These are phyloP conservation scores for Anorthoa munda DNA, from an alignment of 2,888 invertebrate species.

Conservation along the genomic window DNA sequence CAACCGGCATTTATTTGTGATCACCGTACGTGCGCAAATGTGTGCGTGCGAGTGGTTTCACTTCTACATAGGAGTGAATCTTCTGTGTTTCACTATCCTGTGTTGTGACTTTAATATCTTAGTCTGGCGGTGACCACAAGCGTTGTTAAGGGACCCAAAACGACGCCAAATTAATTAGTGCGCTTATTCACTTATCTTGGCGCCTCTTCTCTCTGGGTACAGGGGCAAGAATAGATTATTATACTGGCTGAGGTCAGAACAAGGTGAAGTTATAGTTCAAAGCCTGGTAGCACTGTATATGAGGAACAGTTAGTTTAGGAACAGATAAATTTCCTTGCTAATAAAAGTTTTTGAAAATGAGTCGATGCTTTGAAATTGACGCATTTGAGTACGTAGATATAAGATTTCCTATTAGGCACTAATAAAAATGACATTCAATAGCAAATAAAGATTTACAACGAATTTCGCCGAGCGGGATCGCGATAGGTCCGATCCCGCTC, in stretches of 20 bases:
- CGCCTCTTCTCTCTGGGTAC: constrained; percentile 7
- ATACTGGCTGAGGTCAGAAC: not conserved
- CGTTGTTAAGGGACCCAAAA: constrained; percentile 44
- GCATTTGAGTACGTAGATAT: too few species aligned
- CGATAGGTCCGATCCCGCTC: too few species aligned
- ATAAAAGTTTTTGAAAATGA: not conserved
- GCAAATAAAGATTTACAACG: too few species aligned
- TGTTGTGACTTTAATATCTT: constrained; percentile 50
- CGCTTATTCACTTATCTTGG: constrained; percentile 53
- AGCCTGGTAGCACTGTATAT: not conserved
- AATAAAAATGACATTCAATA: too few species aligned
- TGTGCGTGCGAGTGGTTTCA: too few species aligned
- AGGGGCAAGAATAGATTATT: not conserved
- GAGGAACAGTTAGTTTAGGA: too few species aligned
- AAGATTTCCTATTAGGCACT: too few species aligned
- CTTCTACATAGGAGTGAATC: too few species aligned
- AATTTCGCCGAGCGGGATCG: too few species aligned
- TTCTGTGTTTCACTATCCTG: constrained; percentile 6
- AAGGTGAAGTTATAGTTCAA: not conserved
- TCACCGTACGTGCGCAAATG: not conserved
- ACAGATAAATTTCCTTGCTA: too few species aligned
- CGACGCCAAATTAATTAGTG: constrained; percentile 55
- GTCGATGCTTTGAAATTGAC: too few species aligned
- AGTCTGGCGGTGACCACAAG: constrained; percentile 50
- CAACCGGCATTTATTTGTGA: not conserved